Evolutionary conservation across 2,888 invertebrate genomes (phyloP).

Genomic region (Dusona sp.): DNA sequence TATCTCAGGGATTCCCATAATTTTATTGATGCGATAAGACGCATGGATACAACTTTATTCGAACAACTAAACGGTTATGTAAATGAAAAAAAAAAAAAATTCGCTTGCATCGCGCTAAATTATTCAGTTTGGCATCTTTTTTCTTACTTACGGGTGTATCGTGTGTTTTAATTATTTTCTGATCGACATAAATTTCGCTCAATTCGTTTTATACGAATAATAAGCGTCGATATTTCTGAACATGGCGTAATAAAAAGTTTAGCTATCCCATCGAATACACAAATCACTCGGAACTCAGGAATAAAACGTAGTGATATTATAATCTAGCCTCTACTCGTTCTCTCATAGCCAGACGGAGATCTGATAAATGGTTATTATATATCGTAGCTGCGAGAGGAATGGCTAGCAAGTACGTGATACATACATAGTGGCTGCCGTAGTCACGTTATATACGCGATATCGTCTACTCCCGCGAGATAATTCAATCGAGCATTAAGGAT

Average conservation of each 20-base stretch:
- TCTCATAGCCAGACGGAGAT: constrained; percentile 17
- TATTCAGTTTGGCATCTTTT: neutral
- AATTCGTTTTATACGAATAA: neutral
- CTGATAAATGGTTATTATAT: constrained; percentile 51
- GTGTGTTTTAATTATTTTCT: neutral
- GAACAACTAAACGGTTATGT: too few species aligned
- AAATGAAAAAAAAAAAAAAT: neutral
- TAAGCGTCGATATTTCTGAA: neutral
- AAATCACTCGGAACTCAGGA: constrained; percentile 32
- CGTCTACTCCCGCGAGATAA: constrained; percentile 62
- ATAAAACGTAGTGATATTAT: constrained; percentile 38
- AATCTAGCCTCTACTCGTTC: constrained; percentile 26
- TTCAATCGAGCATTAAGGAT: constrained; percentile 71
- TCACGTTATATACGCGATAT: constrained; percentile 50
- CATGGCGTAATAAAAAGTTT: neutral
- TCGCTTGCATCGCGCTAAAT: neutral
- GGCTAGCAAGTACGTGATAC: constrained; percentile 32
- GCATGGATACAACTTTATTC: too few species aligned
- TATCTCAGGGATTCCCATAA: constrained; percentile 25
- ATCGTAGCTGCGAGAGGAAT: constrained; percentile 47
- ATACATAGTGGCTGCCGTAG: constrained; percentile 42
- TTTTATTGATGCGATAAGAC: neutral
- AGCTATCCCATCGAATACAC: constrained; percentile 29
- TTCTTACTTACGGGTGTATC: neutral
- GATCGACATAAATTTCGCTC: constrained; percentile 8